Base-by-base conservation (phyloP, 2,113 vertebrate species). In the Nothoprocta pentlandii region DNA sequence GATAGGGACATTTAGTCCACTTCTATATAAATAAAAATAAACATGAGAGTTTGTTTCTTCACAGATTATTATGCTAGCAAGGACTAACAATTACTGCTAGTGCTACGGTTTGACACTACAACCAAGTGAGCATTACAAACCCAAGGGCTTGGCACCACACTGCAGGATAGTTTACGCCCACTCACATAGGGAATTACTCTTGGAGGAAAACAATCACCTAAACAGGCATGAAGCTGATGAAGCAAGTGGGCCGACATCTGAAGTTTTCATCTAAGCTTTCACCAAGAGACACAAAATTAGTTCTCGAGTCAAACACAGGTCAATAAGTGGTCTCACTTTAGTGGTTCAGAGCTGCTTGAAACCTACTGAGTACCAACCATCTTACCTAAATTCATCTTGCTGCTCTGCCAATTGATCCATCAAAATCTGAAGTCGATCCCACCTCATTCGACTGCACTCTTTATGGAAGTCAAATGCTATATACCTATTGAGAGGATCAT, bases 391-490 rank as follows among this genome's bases (percentile, higher is more conserved):
- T n/a, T 99, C 99, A 94, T 99, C 98, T 89, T 99, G 99, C 58
- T 97, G 97, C 41, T 99, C 98, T 75, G 98, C 97, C 17, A 99
- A 98, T 34, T 95, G 97, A 96, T 99, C 98, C 97, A 99, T 39
- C 75, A 99, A 94, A 89, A 99, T 98, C 85, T 98, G 98, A 8
- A 99, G 98, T 6, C 99, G 98, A 89, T 99, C 98, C 99, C 99
- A 99, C 71, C 99, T 98, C 99, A 99, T 99, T 32, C 97, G 98
- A 91, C 98, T 99, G 97, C 99, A 99, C 95, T 99, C 99, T 94
- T 99, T 99, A 92, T 99, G 99, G 95, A 99, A 99, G 96, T 99
- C 99, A 97, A 99, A 99, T 0, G 99, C 98, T 84, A 99, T 19
- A 0, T 99, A 99, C 74, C 99, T 99, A 94, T 66, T 73, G 56